phyloP scores from a whole-genome alignment of 2,888 invertebrate species.

The Molanna angustata region DNA sequence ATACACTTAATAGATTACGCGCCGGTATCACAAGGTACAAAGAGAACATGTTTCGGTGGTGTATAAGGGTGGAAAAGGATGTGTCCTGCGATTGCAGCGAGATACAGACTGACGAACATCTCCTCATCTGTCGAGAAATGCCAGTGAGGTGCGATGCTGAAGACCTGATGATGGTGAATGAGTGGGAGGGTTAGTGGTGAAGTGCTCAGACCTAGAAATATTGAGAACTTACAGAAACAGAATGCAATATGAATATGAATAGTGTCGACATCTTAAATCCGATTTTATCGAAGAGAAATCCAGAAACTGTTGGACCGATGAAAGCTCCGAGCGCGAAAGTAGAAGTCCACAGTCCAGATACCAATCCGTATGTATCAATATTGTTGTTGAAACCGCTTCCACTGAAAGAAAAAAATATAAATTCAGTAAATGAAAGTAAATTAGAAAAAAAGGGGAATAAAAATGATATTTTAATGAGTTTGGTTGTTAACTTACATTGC shows the following conservation, averaged over 20 bases:
- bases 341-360: conserved; percentile 89
- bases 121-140: too few relatives aligned
- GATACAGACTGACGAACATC: too few relatives aligned
- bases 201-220: not conserved
- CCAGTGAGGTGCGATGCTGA: too few relatives aligned
- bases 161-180: too few relatives aligned
- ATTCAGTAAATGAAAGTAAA: not conserved
- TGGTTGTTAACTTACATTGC: conserved; percentile 64
- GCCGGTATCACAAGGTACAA: too few relatives aligned
- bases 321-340: conserved; percentile 86
- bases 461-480: not conserved
- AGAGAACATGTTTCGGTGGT: too few relatives aligned
- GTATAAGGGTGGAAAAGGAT: too few relatives aligned
- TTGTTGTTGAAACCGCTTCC: conserved; percentile 76
- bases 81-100: too few relatives aligned
- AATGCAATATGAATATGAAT: conserved; percentile 66
- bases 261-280: conserved; percentile 70
- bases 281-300: conserved; percentile 68
- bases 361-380: conserved; percentile 83
- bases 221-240: conserved; percentile 59
- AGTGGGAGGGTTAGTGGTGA: too few relatives aligned
- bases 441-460: not conserved
- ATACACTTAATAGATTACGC: too few relatives aligned
- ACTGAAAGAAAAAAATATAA: conserved; percentile 43
- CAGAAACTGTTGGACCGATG: conserved; percentile 75